Evolutionary conservation across 2,888 invertebrate genomes (phyloP), one percentile per base, ranked within the genome.

Genomic region (Drosophila paranaensis): DNA sequence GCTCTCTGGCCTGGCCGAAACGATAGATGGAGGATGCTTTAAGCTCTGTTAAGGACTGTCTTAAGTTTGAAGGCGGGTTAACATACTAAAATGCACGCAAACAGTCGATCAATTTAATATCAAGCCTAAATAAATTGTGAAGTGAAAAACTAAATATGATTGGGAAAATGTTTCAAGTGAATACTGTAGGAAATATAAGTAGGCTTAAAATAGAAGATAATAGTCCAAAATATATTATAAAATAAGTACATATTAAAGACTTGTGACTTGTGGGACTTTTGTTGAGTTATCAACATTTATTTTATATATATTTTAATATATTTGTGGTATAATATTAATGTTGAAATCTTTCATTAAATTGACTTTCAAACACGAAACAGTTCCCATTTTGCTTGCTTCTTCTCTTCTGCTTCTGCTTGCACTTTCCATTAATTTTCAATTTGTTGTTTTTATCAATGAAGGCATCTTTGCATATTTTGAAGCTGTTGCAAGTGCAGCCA

Each of bases 391-490:
- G n/a, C n/a, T n/a, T n/a, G n/a, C n/a, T n/a, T n/a, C n/a, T n/a
- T n/a, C n/a, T n/a, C n/a, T n/a, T 20, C n/a, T n/a, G 8, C 11
- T 4, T 10, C 25, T 37, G 39, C 14, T 60, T 48, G 33, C 53
- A 48, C 43, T 42, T 43, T 60, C 13, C 66, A 53, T 54, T 56
- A 53, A 50, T 56, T 74, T 77, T 74, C 63, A 74, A 74, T 78
- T 58, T 70, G 65, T 62, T 78, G 43, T 40, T 45, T 37, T 50
- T 78, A 64, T 78, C 78, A 65, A 40, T 60, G 33, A 63, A 58
- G 48, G 58, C 65, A 63, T 66, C 54, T 64, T 48, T 48, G 51
- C 40, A 35, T 64, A 25, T 14, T 43, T 53, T 69, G 40, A 35
- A 48, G 40, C 46, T n/a, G 35, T 51, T 35, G 37, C 61, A 64